Percentiles rank a stretch among this genome's conserved stretches.
Conservation (phyloP, 2,888 invertebrate genomes). For the Noctua pronuba region DNA sequence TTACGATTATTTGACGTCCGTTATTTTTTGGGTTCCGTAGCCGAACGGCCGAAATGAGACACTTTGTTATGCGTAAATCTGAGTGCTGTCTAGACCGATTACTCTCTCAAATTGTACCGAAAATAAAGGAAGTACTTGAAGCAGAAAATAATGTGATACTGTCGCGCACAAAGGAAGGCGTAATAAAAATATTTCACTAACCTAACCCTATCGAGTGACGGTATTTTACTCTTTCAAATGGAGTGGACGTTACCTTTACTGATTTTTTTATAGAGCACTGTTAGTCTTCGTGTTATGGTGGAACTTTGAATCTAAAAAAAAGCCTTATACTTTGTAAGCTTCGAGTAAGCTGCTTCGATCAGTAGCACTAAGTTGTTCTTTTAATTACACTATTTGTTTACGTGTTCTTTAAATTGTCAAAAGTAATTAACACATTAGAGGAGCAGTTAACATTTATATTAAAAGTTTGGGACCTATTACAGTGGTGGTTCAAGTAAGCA, state of each 20-base stretch:
- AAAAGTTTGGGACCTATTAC: background rate
- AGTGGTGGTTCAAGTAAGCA: background rate
- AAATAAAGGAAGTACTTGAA: constrained; percentile 4
- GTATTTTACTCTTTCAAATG: constrained; percentile 17
- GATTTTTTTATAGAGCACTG: constrained; percentile 4
- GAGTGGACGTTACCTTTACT: constrained; percentile 4
- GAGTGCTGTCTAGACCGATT: constrained; percentile 22
- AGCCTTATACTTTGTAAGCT: background rate
- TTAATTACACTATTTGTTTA: background rate
- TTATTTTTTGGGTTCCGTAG: constrained; percentile 38
- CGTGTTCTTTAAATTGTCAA: background rate
- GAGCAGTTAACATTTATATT: background rate
- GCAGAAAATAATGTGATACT: constrained; percentile 3
- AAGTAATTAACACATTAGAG: background rate
- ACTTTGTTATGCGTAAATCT: constrained; percentile 23
- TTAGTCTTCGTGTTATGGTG: background rate
- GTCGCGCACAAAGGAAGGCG: background rate
- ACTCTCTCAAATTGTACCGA: constrained; percentile 10
- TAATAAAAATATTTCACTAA: constrained; percentile 12
- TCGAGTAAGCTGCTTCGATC: background rate
- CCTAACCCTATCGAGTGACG: constrained; percentile 18
- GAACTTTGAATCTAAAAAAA: background rate
- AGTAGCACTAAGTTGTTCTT: background rate
- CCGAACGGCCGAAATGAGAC: background rate
- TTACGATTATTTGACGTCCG: constrained; percentile 32